Conservation (phyloP, 2,797 vertebrate species). For the Tiaroga cobitis region DNA sequence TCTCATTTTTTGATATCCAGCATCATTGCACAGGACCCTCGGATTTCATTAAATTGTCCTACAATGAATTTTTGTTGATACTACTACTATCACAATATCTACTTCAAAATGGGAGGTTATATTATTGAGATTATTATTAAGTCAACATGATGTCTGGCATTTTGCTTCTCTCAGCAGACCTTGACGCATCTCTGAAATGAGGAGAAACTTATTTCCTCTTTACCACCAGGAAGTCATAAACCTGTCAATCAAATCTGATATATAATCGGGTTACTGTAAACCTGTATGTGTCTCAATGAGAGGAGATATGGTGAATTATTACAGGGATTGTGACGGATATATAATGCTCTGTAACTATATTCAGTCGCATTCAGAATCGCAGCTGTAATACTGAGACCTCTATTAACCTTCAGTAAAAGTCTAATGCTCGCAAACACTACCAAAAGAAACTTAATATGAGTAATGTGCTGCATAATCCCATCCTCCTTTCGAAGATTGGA, state of each 20-base stretch:
- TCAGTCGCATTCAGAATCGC: not conserved
- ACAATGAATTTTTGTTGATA: slow-evolving; percentile 19
- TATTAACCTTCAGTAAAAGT: slow-evolving; percentile 23
- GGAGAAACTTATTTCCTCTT: slow-evolving; percentile 35
- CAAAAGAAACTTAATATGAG: slow-evolving; percentile 4
- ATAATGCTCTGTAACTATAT: slow-evolving; percentile 16
- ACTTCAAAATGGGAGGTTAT: not conserved
- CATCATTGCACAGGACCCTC: not conserved
- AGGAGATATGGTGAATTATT: slow-evolving; percentile 21
- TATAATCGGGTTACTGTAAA: slow-evolving; percentile 21
- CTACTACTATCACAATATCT: slow-evolving; percentile 25
- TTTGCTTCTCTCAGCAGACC: slow-evolving; percentile 21
- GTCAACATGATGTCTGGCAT: slow-evolving; percentile 36
- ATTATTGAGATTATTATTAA: slow-evolving; percentile 38
- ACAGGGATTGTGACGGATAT: slow-evolving; percentile 23
- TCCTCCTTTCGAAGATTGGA: slow-evolving; percentile 18
- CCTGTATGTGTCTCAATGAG: slow-evolving; percentile 8
- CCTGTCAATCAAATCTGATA: slow-evolving; percentile 41
- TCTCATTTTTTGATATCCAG: slow-evolving; percentile 10
- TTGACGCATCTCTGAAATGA: slow-evolving; percentile 27
- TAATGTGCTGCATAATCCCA: slow-evolving; percentile 31
- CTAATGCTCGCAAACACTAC: slow-evolving; percentile 2
- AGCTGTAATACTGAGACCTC: slow-evolving; percentile 23
- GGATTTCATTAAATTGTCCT: slow-evolving; percentile 35
- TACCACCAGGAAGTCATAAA: slow-evolving; percentile 36